phyloP scores from a whole-genome alignment of 2,113 vertebrate genomes.

The Ahaetulla prasina region DNA sequence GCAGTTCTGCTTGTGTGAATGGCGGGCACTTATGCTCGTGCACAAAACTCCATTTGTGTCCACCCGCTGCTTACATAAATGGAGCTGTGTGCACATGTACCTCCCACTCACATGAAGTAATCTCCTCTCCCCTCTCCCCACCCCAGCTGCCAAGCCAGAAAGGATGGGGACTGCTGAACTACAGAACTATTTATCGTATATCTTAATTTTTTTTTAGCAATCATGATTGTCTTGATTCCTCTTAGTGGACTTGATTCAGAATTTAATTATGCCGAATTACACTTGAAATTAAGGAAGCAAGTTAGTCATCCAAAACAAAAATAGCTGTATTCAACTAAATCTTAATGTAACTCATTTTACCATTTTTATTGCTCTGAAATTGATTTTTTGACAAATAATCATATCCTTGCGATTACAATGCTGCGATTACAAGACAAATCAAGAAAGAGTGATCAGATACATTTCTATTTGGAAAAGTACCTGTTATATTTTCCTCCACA shows the following conservation, averaged over 20 bases:
- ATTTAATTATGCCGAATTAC: background rate
- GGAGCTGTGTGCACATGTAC: background rate
- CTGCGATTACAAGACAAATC: background rate
- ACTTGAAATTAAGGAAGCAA: background rate
- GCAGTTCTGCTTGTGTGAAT: background rate
- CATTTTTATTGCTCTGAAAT: background rate
- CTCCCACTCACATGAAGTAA: background rate
- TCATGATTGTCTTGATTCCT: background rate
- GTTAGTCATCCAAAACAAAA: background rate
- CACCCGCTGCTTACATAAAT: background rate
- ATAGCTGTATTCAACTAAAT: background rate
- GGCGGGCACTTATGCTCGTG: background rate
- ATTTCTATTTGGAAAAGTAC: slow-evolving; percentile 7
- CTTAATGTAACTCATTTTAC: background rate
- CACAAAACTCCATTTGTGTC: background rate
- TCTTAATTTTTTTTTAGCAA: background rate
- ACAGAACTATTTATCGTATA: background rate
- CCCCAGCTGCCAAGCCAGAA: background rate
- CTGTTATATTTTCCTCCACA: slow-evolving; percentile 1
- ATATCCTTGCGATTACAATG: background rate
- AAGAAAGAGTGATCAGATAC: background rate
- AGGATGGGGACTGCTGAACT: background rate
- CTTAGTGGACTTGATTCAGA: background rate
- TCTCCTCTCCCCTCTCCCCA: background rate
- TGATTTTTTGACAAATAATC: background rate